Evolutionary conservation across 1,140 invertebrate species (phyloP).

Genomic region (Cydia strobilella): DNA sequence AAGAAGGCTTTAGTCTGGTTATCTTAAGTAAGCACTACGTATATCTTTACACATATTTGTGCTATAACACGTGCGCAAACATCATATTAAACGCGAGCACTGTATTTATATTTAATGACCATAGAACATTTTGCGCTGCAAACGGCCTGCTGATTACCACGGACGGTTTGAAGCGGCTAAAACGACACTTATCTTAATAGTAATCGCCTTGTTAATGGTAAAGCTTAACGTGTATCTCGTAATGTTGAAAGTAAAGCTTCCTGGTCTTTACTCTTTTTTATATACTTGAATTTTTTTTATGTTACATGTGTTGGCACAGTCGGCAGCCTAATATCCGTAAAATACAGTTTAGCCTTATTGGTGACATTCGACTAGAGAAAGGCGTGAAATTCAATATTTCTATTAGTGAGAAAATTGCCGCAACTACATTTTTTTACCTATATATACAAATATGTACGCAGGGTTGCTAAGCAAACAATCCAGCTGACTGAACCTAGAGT

Average conservation of each 20-base stretch:
- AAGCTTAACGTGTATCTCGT: slow-evolving; percentile 23
- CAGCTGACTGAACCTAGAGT: too few relatives aligned
- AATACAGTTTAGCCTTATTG: too few relatives aligned
- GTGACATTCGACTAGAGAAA: too few relatives aligned
- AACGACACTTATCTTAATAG: slow-evolving; percentile 32
- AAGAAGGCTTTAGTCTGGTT: neutral
- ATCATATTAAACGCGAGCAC: slow-evolving; percentile 13
- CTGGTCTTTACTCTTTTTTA: slow-evolving; percentile 1
- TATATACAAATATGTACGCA: too few relatives aligned
- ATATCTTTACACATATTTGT: neutral
- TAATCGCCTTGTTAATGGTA: slow-evolving; percentile 29
- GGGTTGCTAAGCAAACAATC: too few relatives aligned
- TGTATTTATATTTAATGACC: slow-evolving; percentile 32
- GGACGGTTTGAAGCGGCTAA: slow-evolving; percentile 26
- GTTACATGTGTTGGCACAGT: neutral
- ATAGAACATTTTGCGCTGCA: slow-evolving; percentile 22
- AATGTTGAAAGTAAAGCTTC: slow-evolving; percentile 24
- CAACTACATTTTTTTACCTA: too few relatives aligned
- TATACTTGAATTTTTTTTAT: neutral
- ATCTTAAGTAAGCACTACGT: slow-evolving; percentile 11
- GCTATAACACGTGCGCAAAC: slow-evolving; percentile 19
- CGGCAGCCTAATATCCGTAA: too few relatives aligned
- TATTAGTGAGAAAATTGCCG: too few relatives aligned
- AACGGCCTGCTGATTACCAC: slow-evolving; percentile 28
- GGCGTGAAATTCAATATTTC: too few relatives aligned